These are phyloP conservation scores for Axis porcinus DNA, from an alignment of 2,113 vertebrate genomes.

Conservation along the genomic window DNA sequence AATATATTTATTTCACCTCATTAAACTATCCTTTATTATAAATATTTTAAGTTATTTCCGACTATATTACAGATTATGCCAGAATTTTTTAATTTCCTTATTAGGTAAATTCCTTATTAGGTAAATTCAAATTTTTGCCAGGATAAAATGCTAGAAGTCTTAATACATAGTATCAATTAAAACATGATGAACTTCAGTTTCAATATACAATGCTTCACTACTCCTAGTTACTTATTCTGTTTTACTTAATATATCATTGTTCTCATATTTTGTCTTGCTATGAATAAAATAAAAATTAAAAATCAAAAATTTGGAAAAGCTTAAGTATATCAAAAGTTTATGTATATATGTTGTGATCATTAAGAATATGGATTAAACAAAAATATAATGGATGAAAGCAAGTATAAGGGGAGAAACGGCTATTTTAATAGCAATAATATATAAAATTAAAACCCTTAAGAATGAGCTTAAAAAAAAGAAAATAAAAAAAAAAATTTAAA, in stretches of 20 bases:
- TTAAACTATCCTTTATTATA: not conserved
- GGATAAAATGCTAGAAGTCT: not conserved
- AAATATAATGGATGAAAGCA: not conserved
- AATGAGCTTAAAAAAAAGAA: not conserved
- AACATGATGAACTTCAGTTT: not conserved
- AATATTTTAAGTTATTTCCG: not conserved
- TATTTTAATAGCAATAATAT: not conserved
- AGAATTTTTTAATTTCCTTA: not conserved
- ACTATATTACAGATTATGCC: not conserved
- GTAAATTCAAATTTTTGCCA: not conserved
- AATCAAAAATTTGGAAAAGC: not conserved
- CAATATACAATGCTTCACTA: not conserved
- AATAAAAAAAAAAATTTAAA: too few species aligned
- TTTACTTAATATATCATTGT: not conserved
- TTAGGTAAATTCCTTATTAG: not conserved
- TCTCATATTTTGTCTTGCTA: not conserved
- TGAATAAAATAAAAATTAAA: not conserved
- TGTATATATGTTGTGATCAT: not conserved
- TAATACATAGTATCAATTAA: not conserved
- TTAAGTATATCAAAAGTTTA: not conserved
- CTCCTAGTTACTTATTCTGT: not conserved
- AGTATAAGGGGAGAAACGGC: not conserved
- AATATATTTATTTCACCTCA: not conserved
- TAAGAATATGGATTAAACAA: not conserved
- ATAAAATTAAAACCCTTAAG: not conserved